Evolutionary conservation across 2,797 vertebrate genomes (phyloP).

Genomic region (Silurus aristotelis): DNA sequence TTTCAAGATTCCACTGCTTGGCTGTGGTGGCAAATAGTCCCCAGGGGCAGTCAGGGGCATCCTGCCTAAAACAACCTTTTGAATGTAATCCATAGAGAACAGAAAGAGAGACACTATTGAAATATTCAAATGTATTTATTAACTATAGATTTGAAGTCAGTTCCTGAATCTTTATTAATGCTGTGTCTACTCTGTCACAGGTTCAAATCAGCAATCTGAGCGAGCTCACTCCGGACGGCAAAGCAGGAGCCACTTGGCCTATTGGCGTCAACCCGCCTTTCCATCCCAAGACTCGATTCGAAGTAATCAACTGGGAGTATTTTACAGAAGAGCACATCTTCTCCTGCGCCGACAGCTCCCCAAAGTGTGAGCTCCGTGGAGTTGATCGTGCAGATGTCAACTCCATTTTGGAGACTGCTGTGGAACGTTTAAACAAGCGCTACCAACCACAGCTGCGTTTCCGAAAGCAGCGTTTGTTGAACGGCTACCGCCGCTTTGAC

Average conservation of each 20-base stretch:
- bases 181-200: constrained; percentile 65
- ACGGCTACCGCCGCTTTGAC: constrained; percentile 93
- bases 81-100: neutral
- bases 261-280: constrained; percentile 90
- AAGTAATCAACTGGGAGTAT: constrained; percentile 97
- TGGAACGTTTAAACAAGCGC: constrained; percentile 86
- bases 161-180: neutral
- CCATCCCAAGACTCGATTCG: constrained; percentile 88
- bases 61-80: neutral
- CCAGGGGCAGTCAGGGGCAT: neutral
- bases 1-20: constrained; percentile 31
- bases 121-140: neutral
- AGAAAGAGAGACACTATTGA: neutral
- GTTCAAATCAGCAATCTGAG: constrained; percentile 96
- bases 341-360: constrained; percentile 85
- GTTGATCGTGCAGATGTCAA: constrained; percentile 82
- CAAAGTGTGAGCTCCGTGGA: constrained; percentile 91
- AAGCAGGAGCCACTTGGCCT: constrained; percentile 87
- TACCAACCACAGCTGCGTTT: constrained; percentile 92
- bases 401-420: constrained; percentile 83
- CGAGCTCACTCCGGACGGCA: constrained; percentile 84
- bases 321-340: constrained; percentile 95
- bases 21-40: constrained; percentile 5
- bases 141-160: neutral
- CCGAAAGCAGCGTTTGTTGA: constrained; percentile 85